These are phyloP conservation scores for Manacus vitellinus DNA, from an alignment of 2,113 vertebrate species.

Conservation along the genomic window DNA sequence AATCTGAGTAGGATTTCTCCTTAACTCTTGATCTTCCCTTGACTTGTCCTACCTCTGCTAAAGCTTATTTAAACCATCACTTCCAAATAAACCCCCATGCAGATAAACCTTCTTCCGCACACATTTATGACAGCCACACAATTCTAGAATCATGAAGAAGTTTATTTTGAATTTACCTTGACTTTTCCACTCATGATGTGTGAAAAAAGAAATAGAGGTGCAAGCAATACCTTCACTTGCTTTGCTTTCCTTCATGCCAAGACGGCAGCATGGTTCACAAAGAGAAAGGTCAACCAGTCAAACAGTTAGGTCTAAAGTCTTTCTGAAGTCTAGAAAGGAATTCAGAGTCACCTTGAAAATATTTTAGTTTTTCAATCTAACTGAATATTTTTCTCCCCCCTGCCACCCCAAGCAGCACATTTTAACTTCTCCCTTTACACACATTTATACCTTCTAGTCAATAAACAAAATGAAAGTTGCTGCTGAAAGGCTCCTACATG, in stretches of 20 bases:
- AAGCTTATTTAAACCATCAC: neutral
- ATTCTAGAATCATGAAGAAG: neutral
- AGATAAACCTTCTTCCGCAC: neutral
- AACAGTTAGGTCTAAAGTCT: neutral
- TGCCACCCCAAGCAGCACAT: neutral
- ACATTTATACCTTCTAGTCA: neutral
- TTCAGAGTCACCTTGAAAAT: neutral
- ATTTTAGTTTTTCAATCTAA: neutral
- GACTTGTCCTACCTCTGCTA: neutral
- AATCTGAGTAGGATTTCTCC: neutral
- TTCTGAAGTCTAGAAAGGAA: neutral
- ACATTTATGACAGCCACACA: neutral
- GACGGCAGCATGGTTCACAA: neutral
- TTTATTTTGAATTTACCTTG: neutral
- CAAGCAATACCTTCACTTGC: neutral
- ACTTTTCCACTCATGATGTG: neutral
- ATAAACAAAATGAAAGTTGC: neutral
- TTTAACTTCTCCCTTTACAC: neutral
- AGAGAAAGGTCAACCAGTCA: neutral
- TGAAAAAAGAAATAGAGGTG: neutral
- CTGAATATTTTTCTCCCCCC: neutral
- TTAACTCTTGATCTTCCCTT: neutral
- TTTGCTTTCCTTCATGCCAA: neutral
- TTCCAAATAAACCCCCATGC: accelerated
- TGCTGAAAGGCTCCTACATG: neutral